phyloP scores from a whole-genome alignment of 2,888 invertebrate species.

The Pachymerium ferrugineum region DNA sequence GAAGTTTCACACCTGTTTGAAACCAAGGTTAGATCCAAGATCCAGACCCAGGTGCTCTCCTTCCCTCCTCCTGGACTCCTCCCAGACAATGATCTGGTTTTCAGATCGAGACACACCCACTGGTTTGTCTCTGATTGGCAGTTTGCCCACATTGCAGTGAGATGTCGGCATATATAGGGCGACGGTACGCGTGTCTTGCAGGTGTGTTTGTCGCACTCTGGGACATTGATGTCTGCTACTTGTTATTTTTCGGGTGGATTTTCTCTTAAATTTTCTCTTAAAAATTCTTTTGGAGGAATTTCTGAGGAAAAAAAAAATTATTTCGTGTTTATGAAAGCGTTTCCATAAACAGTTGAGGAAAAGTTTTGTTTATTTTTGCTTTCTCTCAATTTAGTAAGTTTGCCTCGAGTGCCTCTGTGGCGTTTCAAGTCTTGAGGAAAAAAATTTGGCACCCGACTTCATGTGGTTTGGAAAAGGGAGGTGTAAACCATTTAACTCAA shows the following conservation, averaged over 20 bases:
- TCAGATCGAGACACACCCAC: conserved; percentile 6
- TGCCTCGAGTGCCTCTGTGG: conserved; percentile 27
- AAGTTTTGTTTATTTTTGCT: conserved; percentile 30
- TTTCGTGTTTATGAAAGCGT: conserved; percentile 13
- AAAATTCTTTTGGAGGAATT: too few relatives aligned
- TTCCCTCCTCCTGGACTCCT: background rate
- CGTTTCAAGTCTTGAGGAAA: conserved; percentile 13
- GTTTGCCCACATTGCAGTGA: background rate
- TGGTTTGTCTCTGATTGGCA: background rate
- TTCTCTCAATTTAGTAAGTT: conserved; percentile 30
- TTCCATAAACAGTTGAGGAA: conserved; percentile 26
- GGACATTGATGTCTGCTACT: too few relatives aligned
- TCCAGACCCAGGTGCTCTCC: conserved; percentile 21
- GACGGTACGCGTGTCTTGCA: background rate
- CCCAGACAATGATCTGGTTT: conserved; percentile 22
- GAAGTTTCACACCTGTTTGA: conserved; percentile 18
- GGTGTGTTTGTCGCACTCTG: background rate
- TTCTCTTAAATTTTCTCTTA: background rate
- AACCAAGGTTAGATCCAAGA: background rate
- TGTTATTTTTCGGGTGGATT: background rate
- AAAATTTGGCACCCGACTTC: conserved; percentile 15
- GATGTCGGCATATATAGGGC: background rate
- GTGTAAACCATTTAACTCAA: conserved; percentile 16
- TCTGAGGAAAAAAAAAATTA: too few relatives aligned
- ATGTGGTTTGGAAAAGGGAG: conserved; percentile 21